Conservation (phyloP, 1,140 invertebrate genomes). For the Drosophila novamexicana region DNA sequence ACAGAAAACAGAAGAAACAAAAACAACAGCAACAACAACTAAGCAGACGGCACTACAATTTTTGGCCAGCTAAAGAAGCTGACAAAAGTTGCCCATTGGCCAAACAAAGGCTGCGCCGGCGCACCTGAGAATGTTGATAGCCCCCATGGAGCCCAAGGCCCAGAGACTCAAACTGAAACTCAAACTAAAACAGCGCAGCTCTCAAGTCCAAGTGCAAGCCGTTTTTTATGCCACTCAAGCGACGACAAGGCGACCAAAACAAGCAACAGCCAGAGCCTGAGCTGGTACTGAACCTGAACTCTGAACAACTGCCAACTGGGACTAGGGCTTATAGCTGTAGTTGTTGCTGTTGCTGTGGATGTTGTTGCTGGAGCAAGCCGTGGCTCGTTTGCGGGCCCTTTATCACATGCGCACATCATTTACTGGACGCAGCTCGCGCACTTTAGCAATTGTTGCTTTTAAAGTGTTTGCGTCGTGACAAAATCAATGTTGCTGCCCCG, state of each 20-base stretch:
- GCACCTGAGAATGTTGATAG: conserved; percentile 83
- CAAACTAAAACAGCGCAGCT: conserved; percentile 13
- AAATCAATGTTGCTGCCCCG: conserved; percentile 78
- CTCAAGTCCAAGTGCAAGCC: conserved; percentile 75
- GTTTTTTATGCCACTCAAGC: conserved; percentile 80
- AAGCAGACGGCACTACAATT: conserved; percentile 46
- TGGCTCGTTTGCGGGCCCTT: conserved; percentile 67
- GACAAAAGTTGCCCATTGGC: conserved; percentile 67
- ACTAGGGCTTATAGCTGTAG: conserved; percentile 20
- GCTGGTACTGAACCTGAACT: conserved; percentile 12
- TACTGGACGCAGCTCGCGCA: conserved; percentile 69
- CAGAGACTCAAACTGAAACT: conserved; percentile 15
- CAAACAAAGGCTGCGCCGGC: conserved; percentile 70
- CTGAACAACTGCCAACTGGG: conserved; percentile 20
- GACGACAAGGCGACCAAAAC: conserved; percentile 54
- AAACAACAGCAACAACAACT: conserved; percentile 20
- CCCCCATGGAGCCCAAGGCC: conserved; percentile 65
- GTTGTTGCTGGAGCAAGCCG: conserved; percentile 6
- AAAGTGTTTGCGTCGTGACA: conserved; percentile 84
- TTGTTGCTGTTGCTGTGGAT: conserved; percentile 9
- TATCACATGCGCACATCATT: conserved; percentile 82
- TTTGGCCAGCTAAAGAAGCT: conserved; percentile 63
- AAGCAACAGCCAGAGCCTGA: conserved; percentile 31
- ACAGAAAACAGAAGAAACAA: conserved; percentile 11
- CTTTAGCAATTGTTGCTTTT: conserved; percentile 78